Percentiles rank a stretch among this genome's conserved stretches.
Conservation (phyloP, 2,797 vertebrate genomes). For the Lepidocolaptes lacrymiger region DNA sequence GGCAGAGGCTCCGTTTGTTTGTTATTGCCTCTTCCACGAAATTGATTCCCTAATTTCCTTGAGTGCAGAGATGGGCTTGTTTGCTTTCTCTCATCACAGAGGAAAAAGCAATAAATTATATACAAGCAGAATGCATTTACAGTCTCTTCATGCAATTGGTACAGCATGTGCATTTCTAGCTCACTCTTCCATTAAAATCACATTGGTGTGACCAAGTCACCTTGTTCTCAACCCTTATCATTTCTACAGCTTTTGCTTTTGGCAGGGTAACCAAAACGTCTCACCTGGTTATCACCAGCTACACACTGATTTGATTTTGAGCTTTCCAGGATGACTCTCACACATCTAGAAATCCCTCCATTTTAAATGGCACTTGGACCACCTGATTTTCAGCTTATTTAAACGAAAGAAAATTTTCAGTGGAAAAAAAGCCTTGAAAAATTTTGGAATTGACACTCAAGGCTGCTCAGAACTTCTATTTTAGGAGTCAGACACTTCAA, state of each 20-base stretch:
- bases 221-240: neutral
- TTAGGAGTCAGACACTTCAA: neutral
- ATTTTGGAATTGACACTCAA: neutral
- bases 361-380: neutral
- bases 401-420: neutral
- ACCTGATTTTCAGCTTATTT: neutral
- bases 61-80: slow-evolving; percentile 26
- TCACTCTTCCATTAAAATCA: neutral
- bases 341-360: neutral
- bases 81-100: neutral
- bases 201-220: neutral
- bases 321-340: neutral
- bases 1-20: neutral
- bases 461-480: neutral
- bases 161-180: neutral
- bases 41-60: slow-evolving; percentile 47
- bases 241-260: neutral
- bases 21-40: neutral
- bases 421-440: neutral
- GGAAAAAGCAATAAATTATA: neutral
- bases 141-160: neutral
- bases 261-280: neutral
- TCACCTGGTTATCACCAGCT: neutral
- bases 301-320: neutral
- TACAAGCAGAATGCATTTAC: neutral